Percentiles rank a stretch among this genome's conserved stretches.
Evolutionary conservation across 1,140 invertebrate species (phyloP).

Genomic region (Ridgeia piscesae): DNA sequence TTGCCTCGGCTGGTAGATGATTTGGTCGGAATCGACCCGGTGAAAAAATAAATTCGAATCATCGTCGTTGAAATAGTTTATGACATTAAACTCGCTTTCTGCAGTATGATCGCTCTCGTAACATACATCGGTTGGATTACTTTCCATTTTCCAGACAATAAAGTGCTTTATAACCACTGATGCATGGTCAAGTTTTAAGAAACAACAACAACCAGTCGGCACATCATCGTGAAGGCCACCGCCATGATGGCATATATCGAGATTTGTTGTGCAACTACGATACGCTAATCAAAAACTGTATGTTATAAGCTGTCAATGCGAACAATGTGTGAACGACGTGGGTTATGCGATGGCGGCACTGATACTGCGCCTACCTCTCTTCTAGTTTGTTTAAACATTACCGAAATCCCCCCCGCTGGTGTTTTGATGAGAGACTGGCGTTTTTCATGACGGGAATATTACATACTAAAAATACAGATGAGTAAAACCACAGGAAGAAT

Average conservation of each 20-base stretch:
- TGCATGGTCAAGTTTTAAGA: neutral
- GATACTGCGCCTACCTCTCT: neutral
- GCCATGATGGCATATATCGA: neutral
- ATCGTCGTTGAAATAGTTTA: neutral
- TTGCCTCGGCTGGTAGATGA: constrained; percentile 88
- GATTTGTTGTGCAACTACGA: neutral
- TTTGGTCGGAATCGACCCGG: constrained; percentile 82
- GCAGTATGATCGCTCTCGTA: neutral
- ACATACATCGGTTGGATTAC: neutral
- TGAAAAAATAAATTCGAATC: constrained; percentile 6
- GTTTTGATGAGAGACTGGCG: neutral
- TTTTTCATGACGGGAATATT: neutral
- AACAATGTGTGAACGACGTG: neutral
- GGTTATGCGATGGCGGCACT: neutral
- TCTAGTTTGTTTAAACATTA: neutral
- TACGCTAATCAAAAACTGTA: neutral
- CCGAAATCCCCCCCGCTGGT: neutral
- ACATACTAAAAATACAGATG: neutral
- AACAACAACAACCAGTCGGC: neutral
- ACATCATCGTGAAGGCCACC: neutral
- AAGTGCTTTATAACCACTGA: neutral
- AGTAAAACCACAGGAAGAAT: neutral
- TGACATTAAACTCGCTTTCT: neutral
- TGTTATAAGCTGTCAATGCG: neutral
- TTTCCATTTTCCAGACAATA: neutral